Conservation (phyloP, 2,888 invertebrate species). For the Liposcelis brunnea region DNA sequence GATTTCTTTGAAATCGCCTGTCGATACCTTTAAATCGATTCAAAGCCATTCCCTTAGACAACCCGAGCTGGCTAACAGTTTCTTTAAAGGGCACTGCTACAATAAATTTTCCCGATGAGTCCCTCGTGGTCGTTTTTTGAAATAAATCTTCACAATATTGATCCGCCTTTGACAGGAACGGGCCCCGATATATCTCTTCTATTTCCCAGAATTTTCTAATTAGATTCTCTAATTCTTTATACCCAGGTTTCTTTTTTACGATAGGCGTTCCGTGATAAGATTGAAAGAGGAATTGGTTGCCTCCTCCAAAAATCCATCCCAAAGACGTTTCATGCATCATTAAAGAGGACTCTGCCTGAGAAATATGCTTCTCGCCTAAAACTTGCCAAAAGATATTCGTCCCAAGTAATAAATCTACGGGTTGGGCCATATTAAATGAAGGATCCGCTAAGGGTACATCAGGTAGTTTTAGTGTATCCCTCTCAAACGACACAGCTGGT, state of each 20-base stretch:
- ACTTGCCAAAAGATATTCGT: slow-evolving; percentile 10
- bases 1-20: slow-evolving; percentile 15
- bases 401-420: slow-evolving; percentile 10
- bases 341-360: no score
- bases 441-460: slow-evolving; percentile 10
- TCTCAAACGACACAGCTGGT: not conserved
- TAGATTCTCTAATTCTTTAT: not conserved
- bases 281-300: no score
- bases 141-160: slow-evolving; percentile 18
- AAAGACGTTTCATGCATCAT: no score
- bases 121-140: slow-evolving; percentile 13
- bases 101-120: slow-evolving; percentile 4
- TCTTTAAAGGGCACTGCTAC: no score
- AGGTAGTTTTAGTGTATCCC: not conserved
- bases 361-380: not conserved
- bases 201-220: slow-evolving; percentile 17
- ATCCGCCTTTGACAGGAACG: slow-evolving; percentile 15
- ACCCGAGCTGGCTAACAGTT: slow-evolving; percentile 5
- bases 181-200: slow-evolving; percentile 16
- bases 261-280: no score
- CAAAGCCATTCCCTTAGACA: slow-evolving; percentile 16
- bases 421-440: slow-evolving; percentile 7
- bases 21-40: slow-evolving; percentile 15
- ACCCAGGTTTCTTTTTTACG: no score
- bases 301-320: no score